Evolutionary conservation across 2,888 invertebrate genomes (phyloP).

Genomic region (Alcis repandata): DNA sequence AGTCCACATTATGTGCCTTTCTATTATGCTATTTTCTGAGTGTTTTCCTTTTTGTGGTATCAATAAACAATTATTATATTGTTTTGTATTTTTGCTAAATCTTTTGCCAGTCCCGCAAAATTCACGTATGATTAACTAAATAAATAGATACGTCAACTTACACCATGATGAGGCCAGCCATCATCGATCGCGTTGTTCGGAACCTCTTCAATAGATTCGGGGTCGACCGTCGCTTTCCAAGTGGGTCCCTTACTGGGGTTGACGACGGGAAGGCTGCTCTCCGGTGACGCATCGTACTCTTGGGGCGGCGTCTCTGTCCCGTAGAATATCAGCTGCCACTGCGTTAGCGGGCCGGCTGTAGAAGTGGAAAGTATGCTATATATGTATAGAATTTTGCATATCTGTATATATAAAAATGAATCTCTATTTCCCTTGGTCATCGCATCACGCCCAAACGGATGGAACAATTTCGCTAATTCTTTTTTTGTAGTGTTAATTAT

Average conservation of each 20-base stretch:
- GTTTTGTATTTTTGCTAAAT: no score
- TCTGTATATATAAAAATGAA: no score
- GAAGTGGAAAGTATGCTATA: constrained; percentile 21
- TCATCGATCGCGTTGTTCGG: constrained; percentile 88
- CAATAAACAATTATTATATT: no score
- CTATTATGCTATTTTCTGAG: no score
- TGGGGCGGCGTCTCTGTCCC: constrained; percentile 90
- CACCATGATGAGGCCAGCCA: constrained; percentile 89
- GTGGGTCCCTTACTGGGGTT: constrained; percentile 53
- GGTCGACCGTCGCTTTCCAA: constrained; percentile 59
- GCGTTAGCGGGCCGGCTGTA: constrained; percentile 87
- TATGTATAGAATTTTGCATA: no score
- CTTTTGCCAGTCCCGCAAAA: not conserved
- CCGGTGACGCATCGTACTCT: constrained; percentile 89
- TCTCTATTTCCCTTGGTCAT: no score
- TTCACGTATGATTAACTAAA: not conserved
- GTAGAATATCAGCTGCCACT: constrained; percentile 94
- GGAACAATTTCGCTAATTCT: no score
- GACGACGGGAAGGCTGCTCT: constrained; percentile 77
- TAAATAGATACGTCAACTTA: constrained; percentile 60
- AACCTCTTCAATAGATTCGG: constrained; percentile 80
- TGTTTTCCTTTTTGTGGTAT: no score
- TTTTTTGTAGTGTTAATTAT: no score
- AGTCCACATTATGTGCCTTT: no score
- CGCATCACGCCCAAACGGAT: no score